Evolutionary conservation across 1,140 invertebrate genomes (phyloP).

Genomic region (Drosophila rhopaloa): DNA sequence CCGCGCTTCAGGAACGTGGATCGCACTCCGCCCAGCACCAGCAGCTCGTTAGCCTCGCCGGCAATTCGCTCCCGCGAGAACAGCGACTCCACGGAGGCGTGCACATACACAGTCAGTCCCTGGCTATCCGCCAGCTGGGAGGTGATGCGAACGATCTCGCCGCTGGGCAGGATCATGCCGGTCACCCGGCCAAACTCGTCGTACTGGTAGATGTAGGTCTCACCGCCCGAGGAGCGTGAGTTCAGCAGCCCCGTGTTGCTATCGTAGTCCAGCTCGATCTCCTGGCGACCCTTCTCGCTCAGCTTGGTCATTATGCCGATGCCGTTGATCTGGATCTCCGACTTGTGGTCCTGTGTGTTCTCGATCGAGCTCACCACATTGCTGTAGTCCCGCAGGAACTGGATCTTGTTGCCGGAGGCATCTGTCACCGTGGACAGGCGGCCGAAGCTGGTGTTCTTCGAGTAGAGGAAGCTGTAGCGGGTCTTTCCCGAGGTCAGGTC

Average conservation of each 20-base stretch:
- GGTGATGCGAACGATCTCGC: slow-evolving; percentile 92
- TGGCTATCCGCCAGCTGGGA: slow-evolving; percentile 91
- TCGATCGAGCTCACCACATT: slow-evolving; percentile 96
- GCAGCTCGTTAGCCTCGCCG: slow-evolving; percentile 84
- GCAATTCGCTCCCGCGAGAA: slow-evolving; percentile 70
- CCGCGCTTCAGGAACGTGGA: slow-evolving; percentile 87
- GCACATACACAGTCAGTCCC: slow-evolving; percentile 90
- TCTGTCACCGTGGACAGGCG: slow-evolving; percentile 96
- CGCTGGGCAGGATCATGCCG: slow-evolving; percentile 94
- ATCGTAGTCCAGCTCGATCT: slow-evolving; percentile 94
- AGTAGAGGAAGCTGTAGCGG: slow-evolving; percentile 97
- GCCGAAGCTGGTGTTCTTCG: slow-evolving; percentile 98
- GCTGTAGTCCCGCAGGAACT: slow-evolving; percentile 95
- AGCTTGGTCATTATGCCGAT: slow-evolving; percentile 94
- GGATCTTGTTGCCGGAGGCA: slow-evolving; percentile 96
- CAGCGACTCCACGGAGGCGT: slow-evolving; percentile 78
- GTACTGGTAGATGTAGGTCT: slow-evolving; percentile 95
- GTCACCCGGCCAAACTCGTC: slow-evolving; percentile 93
- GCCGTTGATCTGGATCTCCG: slow-evolving; percentile 94
- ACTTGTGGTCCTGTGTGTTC: slow-evolving; percentile 96
- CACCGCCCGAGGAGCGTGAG: slow-evolving; percentile 91
- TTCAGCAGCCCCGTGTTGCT: slow-evolving; percentile 92
- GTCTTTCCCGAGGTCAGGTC: slow-evolving; percentile 96
- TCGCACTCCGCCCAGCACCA: slow-evolving; percentile 87
- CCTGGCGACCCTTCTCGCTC: slow-evolving; percentile 91